Evolutionary conservation across 1,140 invertebrate genomes (phyloP).

Genomic region (Drosophila lowei): DNA sequence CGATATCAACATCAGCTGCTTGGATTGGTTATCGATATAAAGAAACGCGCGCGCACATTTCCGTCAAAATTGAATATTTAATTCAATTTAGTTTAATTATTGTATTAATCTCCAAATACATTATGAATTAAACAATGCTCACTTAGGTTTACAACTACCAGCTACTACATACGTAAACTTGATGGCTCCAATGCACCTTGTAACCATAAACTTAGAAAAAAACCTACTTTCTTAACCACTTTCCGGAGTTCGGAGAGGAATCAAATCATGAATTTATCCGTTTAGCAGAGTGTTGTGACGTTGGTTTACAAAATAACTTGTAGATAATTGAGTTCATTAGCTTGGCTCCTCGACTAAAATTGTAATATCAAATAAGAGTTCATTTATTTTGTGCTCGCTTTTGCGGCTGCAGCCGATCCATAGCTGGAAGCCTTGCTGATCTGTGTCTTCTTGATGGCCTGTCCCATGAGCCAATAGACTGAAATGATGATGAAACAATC

Average conservation of each 20-base stretch:
- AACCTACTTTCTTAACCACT: conserved; percentile 45
- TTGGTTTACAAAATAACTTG: conserved; percentile 49
- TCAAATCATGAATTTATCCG: conserved; percentile 41
- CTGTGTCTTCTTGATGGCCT: conserved; percentile 92
- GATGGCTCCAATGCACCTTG: conserved; percentile 35
- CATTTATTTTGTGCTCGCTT: conserved; percentile 69
- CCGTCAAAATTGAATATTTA: too few species aligned
- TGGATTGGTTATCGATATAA: too few species aligned
- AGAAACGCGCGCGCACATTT: too few species aligned
- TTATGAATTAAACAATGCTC: conserved; percentile 42
- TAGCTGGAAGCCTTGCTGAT: conserved; percentile 92
- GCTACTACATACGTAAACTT: conserved; percentile 51
- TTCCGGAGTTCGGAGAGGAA: conserved; percentile 23
- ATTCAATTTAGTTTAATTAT: conserved; percentile 47
- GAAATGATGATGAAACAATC: conserved; percentile 73
- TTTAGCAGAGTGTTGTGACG: conserved; percentile 37
- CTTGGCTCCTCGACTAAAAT: conserved; percentile 64
- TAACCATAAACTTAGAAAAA: conserved; percentile 45
- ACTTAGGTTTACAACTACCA: conserved; percentile 51
- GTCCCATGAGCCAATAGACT: conserved; percentile 91
- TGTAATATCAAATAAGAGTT: conserved; percentile 51
- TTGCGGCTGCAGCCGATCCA: conserved; percentile 83
- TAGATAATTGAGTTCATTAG: conserved; percentile 64
- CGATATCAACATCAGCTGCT: too few species aligned
- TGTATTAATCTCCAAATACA: conserved; percentile 56